phyloP scores from a whole-genome alignment of 2,113 vertebrate species.

The Martes martes region DNA sequence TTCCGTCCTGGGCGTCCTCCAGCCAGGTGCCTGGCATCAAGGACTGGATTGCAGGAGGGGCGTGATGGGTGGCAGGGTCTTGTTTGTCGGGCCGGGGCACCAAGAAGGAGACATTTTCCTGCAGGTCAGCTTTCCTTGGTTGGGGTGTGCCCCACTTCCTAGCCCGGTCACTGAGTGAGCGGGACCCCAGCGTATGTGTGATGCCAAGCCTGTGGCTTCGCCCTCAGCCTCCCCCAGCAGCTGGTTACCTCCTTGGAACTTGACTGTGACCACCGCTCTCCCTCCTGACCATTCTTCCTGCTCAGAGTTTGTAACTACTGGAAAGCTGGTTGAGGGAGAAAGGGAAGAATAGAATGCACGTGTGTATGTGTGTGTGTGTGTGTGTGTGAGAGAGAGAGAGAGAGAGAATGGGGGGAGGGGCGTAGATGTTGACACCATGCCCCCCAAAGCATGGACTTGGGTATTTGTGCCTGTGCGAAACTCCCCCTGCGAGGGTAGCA shows the following conservation, averaged over 20 bases:
- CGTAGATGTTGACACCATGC: neutral
- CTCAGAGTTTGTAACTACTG: neutral
- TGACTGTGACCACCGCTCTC: accelerated
- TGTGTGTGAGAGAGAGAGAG: accelerated
- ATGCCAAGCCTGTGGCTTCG: neutral
- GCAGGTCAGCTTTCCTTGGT: neutral
- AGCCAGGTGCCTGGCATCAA: neutral
- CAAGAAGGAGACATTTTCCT: neutral
- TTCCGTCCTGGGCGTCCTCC: neutral
- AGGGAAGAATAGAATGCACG: neutral
- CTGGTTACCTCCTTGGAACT: neutral
- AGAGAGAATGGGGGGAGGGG: neutral
- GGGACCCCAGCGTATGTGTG: neutral
- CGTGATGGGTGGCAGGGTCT: neutral
- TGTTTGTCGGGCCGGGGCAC: neutral
- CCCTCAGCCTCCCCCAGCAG: neutral
- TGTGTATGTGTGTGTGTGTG: neutral
- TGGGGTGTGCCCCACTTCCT: neutral
- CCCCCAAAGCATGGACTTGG: neutral
- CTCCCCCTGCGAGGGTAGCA: neutral
- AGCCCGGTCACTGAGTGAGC: neutral
- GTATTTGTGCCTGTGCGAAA: neutral
- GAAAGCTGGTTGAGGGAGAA: neutral
- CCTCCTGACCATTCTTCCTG: neutral
- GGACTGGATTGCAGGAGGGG: neutral